Conservation (phyloP, 1,140 invertebrate genomes). For the Anastrepha obliqua region DNA sequence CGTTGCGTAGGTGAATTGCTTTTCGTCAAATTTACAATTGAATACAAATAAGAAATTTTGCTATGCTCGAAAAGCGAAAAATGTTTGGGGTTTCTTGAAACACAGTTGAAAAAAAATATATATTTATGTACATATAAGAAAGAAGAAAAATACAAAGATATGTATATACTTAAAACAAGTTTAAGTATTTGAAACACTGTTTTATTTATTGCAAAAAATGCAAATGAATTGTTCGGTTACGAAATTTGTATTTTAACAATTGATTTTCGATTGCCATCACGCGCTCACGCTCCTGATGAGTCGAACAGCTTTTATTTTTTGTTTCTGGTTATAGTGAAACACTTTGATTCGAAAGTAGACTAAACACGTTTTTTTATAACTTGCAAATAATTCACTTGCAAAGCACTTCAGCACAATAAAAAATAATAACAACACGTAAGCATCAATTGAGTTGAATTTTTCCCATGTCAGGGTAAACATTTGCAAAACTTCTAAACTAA, state of each 20-base stretch:
- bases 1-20: not conserved
- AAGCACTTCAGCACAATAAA: not conserved
- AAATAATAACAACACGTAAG: not conserved
- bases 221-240: too few species aligned
- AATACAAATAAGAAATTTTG: not conserved
- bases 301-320: too few species aligned
- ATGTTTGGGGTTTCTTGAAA: too few species aligned
- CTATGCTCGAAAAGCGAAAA: not conserved
- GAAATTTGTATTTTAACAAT: not conserved
- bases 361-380: too few species aligned
- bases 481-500: too few species aligned
- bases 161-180: not conserved
- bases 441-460: not conserved
- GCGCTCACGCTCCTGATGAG: not conserved
- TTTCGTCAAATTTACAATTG: not conserved
- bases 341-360: too few species aligned
- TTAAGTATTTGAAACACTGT: conserved; percentile 18
- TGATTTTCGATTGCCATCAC: not conserved
- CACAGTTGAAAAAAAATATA: too few species aligned
- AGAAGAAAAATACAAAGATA: too few species aligned
- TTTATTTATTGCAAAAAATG: not conserved
- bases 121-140: too few species aligned
- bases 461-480: too few species aligned
- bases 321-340: too few species aligned
- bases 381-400: too few species aligned